Evolutionary conservation across 2,888 invertebrate species (phyloP), one percentile per base, ranked within the genome.

Genomic region (Sphaerophoria rueppellii): DNA sequence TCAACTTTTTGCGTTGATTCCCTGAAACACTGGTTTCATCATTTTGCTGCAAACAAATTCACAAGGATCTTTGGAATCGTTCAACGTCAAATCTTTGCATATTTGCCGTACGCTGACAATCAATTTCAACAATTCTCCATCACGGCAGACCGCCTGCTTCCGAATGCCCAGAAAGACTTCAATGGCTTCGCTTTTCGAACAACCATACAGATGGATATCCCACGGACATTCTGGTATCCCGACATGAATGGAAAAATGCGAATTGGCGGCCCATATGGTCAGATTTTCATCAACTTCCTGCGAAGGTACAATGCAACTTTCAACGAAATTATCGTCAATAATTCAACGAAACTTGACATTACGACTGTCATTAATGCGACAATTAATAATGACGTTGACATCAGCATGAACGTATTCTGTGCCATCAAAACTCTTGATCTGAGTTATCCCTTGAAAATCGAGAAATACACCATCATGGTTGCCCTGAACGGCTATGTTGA

Each of bases 371-470:
- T 46, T 5, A 52, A 65, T 24, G 82, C 76, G 16, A 77, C 72
- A 4, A 11, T 67, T 1, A 55, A 55, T 14, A 40, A 37, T 5
- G 60, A 71, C 0, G 12, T 81, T 24, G 82, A 82, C 35, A 72
- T 82, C 14, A 77, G 71, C 43, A 72, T 77, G 72, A 82, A 82
- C 16, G 65, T 50, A 1, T 65, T 65, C 12, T 65, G 65, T 50
- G 12, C 11, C 4, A 50, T 65, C 6, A 1, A 50, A 4, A 37
- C 0, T 12, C 48, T 65, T 4, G 70, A 70, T 6, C 46, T 70
- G 5, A 70, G 57, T n/a, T 70, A 70, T 70, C 70, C 70, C 1
- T 12, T 57, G 6, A 54, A 4, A 67, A 67, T 67, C 7, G 67
- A 54, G 9, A 34, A 40, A 4, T 70, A 48, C 7, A 46, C 2